Conservation (phyloP, 2,113 vertebrate genomes). For the Lepus europaeus region DNA sequence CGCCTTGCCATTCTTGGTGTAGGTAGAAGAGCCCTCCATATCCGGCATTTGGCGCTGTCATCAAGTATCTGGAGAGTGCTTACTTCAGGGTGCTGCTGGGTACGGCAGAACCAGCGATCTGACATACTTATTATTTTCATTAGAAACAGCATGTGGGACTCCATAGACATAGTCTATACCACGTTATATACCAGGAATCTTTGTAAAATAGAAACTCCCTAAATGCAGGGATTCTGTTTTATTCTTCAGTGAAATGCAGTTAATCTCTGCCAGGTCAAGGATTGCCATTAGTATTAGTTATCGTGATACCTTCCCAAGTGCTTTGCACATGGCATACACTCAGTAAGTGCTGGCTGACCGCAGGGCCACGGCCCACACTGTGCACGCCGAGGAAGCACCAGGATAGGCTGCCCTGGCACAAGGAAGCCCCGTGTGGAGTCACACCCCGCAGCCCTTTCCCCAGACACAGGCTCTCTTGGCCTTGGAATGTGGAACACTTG, state of each 20-base stretch:
- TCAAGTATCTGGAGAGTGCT: neutral
- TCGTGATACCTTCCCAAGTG: conserved; percentile 22
- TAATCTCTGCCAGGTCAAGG: neutral
- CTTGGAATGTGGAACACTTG: conserved; percentile 17
- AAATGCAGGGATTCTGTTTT: neutral
- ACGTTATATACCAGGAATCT: neutral
- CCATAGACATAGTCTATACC: neutral
- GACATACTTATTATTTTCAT: neutral
- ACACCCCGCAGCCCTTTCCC: neutral
- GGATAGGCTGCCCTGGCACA: neutral
- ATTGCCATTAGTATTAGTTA: neutral
- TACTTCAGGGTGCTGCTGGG: neutral
- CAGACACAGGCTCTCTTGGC: neutral
- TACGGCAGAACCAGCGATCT: neutral
- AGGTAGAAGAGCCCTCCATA: neutral
- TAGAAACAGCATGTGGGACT: conserved; percentile 18
- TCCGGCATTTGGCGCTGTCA: neutral
- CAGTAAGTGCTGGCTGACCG: neutral
- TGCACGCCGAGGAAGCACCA: neutral
- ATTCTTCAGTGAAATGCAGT: conserved; percentile 29
- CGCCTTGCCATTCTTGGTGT: neutral
- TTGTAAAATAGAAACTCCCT: conserved; percentile 21
- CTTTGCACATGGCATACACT: neutral
- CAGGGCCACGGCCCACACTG: neutral
- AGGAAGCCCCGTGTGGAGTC: neutral